Evolutionary conservation across 2,113 vertebrate species (phyloP).

Genomic region (Tringa solitaria): DNA sequence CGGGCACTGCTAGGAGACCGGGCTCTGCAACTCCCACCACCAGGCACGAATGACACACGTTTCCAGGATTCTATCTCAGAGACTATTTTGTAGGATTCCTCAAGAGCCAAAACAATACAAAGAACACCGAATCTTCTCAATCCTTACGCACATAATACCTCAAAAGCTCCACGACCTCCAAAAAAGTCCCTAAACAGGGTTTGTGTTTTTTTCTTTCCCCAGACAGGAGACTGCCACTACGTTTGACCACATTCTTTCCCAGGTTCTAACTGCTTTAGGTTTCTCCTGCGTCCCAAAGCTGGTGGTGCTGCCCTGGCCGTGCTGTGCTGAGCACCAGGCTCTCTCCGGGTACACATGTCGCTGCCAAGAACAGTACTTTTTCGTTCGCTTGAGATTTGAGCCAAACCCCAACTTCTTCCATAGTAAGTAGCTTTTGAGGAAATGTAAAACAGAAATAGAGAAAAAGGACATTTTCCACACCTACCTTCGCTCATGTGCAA

Average conservation of each 20-base stretch:
- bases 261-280: background rate
- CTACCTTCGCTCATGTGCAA: fast-evolving
- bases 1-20: background rate
- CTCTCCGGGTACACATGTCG: fast-evolving
- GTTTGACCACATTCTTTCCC: fast-evolving
- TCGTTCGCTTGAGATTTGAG: background rate
- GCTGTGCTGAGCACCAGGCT: background rate
- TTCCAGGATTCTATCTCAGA: background rate
- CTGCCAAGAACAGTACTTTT: background rate
- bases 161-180: background rate
- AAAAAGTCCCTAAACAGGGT: background rate
- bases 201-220: background rate
- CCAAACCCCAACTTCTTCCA: background rate
- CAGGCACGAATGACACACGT: fast-evolving
- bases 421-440: background rate
- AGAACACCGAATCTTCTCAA: background rate
- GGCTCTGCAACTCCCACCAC: background rate
- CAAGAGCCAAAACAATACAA: background rate
- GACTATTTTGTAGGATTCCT: background rate
- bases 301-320: background rate
- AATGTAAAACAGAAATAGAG: fast-evolving
- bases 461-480: background rate
- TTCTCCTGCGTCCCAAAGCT: background rate
- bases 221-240: fast-evolving
- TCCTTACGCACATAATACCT: background rate